Base-by-base conservation (phyloP, 2,888 invertebrate genomes). In the Rhagonycha lutea region DNA sequence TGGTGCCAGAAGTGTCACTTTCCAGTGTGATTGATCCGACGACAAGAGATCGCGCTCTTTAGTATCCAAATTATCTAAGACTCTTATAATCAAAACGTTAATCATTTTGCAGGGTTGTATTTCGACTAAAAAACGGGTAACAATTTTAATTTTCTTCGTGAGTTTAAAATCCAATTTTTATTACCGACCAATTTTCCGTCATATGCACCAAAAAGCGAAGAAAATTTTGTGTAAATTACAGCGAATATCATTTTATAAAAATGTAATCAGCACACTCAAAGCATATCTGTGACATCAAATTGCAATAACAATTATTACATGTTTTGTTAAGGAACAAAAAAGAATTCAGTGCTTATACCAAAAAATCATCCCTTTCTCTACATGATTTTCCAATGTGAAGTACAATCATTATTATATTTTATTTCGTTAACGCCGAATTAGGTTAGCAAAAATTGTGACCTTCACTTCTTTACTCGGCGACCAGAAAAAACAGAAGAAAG, bases 11-110 rank as follows among this genome's bases (percentile, higher is more conserved):
- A 88, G 86, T 77, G 88, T 88, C 74, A 88, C 88, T 14, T 88
- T 88, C 79, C 87, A 87, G 81, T 88, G 88, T 82, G 88, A 88
- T 83, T 87, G 87, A 87, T 87, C 86, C 85, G 86, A 85, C 82
- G 87, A 86, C 81, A 86, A 86, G 84, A 83, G 85, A 83, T 86
- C 87, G 84, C 86, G 84, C 60, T 81, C 82, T 72, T 80, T 83
- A 80, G 67, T 73, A 14, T 68, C 9, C 23, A 69, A 61, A 60
- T 28, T 60, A 18, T 14, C 26, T 28, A 61, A 60, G 61, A 61
- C 69, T 32, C 29, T 69, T 26, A 69, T 24, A 28, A 14, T 47
- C 8, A 24, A 61, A 28, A 69, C 69, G 18, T n/a, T 29, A 24
- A 29, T 24, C 62, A 47, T 65, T 72, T 62, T 14, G 65, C 72